A percentile compares a stretch with the other conserved stretches of the same genome.
Evolutionary conservation across 2,113 vertebrate species (phyloP).

Genomic region (Nanorana parkeri): DNA sequence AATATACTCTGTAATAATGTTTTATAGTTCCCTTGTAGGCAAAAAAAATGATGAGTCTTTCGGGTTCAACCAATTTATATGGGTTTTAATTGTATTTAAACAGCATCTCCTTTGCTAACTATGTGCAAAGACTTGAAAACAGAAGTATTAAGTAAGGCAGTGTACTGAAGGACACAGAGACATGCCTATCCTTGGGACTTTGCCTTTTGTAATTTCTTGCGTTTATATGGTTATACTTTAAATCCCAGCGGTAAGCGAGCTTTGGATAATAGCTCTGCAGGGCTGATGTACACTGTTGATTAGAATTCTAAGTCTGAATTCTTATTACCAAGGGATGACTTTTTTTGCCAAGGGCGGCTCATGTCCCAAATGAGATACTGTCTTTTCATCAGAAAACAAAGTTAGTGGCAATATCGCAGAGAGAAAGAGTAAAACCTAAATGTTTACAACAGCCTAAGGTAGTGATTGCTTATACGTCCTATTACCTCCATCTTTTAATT

Average conservation of each 20-base stretch:
- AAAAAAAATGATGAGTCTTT: too few species aligned
- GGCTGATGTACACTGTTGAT: neutral
- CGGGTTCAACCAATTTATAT: too few species aligned
- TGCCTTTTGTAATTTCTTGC: neutral
- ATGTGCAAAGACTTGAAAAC: neutral
- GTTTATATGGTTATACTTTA: neutral
- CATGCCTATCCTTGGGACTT: neutral
- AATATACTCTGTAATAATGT: too few species aligned
- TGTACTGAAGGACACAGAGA: neutral
- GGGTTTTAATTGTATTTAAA: too few species aligned
- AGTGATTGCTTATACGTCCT: too few species aligned
- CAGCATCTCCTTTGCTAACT: neutral
- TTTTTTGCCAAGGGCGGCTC: constrained; percentile 63
- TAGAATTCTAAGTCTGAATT: constrained; percentile 12
- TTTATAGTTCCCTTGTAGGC: too few species aligned
- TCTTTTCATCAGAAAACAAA: too few species aligned
- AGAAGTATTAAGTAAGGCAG: neutral
- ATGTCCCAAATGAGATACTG: constrained; percentile 39
- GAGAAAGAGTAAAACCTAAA: too few species aligned
- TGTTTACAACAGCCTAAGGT: too few species aligned
- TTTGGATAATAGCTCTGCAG: constrained; percentile 34
- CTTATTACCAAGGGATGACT: constrained; percentile 24
- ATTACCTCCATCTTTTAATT: too few species aligned
- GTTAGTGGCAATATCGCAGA: too few species aligned
- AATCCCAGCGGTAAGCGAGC: neutral